Evolutionary conservation across 2,888 invertebrate genomes (phyloP).

Genomic region (Leptopilina syphax): DNA sequence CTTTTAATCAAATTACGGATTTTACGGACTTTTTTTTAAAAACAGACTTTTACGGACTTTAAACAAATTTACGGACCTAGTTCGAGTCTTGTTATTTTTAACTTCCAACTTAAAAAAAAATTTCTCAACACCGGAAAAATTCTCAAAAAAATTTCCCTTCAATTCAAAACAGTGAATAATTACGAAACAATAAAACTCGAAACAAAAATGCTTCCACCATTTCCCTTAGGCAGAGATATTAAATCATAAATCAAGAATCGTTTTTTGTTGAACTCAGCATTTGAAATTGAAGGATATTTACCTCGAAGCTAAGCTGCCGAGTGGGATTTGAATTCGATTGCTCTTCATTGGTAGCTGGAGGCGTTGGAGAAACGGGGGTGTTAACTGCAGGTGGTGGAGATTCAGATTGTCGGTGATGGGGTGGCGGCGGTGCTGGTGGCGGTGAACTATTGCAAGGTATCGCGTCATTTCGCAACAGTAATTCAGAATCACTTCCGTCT

Average conservation of each 20-base stretch:
- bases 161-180: neutral
- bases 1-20: too few species aligned
- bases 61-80: too few species aligned
- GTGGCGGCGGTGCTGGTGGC: slow-evolving; percentile 60
- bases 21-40: too few species aligned
- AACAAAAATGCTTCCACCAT: neutral
- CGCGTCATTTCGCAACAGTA: slow-evolving; percentile 69
- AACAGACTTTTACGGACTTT: too few species aligned
- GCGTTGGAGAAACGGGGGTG: slow-evolving; percentile 61
- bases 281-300: slow-evolving; percentile 55
- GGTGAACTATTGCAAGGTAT: slow-evolving; percentile 69
- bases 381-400: slow-evolving; percentile 60
- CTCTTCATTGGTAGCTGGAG: slow-evolving; percentile 67
- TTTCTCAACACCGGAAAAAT: neutral
- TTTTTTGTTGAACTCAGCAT: slow-evolving; percentile 26
- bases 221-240: neutral
- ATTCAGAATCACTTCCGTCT: slow-evolving; percentile 74
- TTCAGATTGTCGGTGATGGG: slow-evolving; percentile 62
- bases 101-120: too few species aligned
- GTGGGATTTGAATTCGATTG: slow-evolving; percentile 65
- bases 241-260: slow-evolving; percentile 11
- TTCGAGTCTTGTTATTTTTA: too few species aligned
- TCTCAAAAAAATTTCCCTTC: neutral
- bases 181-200: neutral
- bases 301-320: slow-evolving; percentile 77